Conservation (phyloP, 2,888 invertebrate genomes). For the Apamea epomidion region DNA sequence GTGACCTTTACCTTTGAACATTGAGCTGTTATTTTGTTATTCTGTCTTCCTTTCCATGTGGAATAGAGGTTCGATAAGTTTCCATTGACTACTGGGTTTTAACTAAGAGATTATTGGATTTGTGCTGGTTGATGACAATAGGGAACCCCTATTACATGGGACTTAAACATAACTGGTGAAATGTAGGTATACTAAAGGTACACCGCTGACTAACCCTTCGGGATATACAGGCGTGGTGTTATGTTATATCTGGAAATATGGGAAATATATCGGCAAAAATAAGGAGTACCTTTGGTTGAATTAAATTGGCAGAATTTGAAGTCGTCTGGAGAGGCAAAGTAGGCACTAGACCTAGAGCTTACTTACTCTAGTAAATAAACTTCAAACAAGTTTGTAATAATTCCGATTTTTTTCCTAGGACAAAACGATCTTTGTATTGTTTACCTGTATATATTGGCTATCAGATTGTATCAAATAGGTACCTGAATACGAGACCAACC, state of each 20-base stretch:
- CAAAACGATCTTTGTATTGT: not conserved
- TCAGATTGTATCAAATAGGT: not conserved
- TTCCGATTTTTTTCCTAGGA: not conserved
- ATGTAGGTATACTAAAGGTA: too few relatives aligned
- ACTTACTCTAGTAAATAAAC: not conserved
- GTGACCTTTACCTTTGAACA: constrained; percentile 74
- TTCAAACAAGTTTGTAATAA: not conserved
- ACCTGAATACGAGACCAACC: not conserved
- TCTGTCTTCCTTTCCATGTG: constrained; percentile 56
- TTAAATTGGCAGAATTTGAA: not conserved
- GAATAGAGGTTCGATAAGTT: not conserved
- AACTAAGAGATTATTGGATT: not conserved
- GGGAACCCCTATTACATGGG: too few relatives aligned
- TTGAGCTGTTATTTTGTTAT: constrained; percentile 54
- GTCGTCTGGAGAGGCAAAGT: not conserved
- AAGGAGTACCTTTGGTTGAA: not conserved
- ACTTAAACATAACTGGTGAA: too few relatives aligned
- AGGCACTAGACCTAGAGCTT: not conserved
- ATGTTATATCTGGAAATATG: not conserved
- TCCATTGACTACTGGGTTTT: not conserved
- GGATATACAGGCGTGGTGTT: not conserved
- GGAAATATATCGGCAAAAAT: not conserved
- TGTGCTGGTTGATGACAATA: not conserved
- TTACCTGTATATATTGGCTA: not conserved
- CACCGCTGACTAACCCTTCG: too few relatives aligned